Evolutionary conservation across 2,113 vertebrate species (phyloP).

Genomic region (Gracilinanus agilis): DNA sequence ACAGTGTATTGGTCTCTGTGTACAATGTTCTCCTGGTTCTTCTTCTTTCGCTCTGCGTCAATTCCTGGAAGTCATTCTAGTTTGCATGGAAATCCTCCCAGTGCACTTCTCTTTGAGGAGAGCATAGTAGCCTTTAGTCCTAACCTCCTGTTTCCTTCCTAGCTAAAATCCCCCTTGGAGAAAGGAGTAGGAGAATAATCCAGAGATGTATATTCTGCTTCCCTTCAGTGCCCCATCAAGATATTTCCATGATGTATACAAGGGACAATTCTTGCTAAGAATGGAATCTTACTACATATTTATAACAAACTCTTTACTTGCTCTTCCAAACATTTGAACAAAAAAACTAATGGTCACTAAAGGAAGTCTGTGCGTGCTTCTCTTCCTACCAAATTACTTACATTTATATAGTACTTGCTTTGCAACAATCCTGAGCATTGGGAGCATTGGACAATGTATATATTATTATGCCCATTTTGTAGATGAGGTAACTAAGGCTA

Average conservation of each 20-base stretch:
- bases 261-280: not conserved
- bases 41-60: too few relatives aligned
- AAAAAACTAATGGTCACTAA: not conserved
- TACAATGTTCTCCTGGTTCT: too few relatives aligned
- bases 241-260: not conserved
- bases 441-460: not conserved
- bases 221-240: not conserved
- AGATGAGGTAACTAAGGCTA: not conserved
- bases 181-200: not conserved
- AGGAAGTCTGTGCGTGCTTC: not conserved
- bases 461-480: not conserved
- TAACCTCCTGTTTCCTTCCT: not conserved
- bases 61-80: too few relatives aligned
- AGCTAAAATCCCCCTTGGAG: not conserved
- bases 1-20: too few relatives aligned
- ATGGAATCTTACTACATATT: not conserved
- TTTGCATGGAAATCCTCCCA: too few relatives aligned
- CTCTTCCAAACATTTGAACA: constrained; percentile 31
- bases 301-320: constrained; percentile 6
- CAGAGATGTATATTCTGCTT: not conserved
- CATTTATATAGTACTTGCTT: not conserved
- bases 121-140: not conserved
- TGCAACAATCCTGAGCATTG: not conserved
- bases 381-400: not conserved
- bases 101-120: not conserved